Evolutionary conservation across 2,797 vertebrate species (phyloP), one percentile per base, ranked within the genome.

Genomic region (Hylomyscus alleni): DNA sequence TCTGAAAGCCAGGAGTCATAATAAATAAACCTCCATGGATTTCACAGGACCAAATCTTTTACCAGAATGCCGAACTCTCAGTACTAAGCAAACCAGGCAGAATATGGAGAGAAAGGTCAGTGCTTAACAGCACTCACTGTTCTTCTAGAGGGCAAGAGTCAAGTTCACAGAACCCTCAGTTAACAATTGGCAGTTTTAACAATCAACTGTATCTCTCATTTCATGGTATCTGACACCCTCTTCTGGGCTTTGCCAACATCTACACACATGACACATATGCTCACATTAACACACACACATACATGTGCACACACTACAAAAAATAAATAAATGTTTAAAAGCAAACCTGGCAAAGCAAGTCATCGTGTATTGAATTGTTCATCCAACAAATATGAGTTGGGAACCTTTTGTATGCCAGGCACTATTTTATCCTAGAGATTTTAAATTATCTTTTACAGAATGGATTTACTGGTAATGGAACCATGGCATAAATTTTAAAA

Each of bases 401-500:
- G 10, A 78, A 50, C 54, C 62, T 54, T 3, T 69, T 67, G 19
- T 34, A 40, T 40, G 1, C 44, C 14, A 56, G n/a, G 37, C 4
- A 20, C 26, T 37, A 37, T 26, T 67, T 52, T 0, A 11, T 78
- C 14, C 56, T 83, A n/a, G 15, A 91, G 17, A 90, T 44, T 37
- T 44, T 78, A 37, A 84, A 78, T 56, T 22, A 56, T n/a, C 31
- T 91, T 54, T 88, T 56, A 2, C 40, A n/a, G 31, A 65, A n/a
- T 56, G 40, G 4, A 26, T 76, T 7, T 26, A 44, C 12, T 76
- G 24, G 40, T 47, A 7, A 47, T 76, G 24, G 11, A 44, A 44
- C 20, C 20, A 76, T 37, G 69, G 60, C 34, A 90, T 11, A 89
- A 24, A 91, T 85, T 88, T 40, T 40, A 87, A 96, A 72, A 82